Evolutionary conservation across 2,888 invertebrate genomes (phyloP).

Genomic region (Thelaira solivaga): DNA sequence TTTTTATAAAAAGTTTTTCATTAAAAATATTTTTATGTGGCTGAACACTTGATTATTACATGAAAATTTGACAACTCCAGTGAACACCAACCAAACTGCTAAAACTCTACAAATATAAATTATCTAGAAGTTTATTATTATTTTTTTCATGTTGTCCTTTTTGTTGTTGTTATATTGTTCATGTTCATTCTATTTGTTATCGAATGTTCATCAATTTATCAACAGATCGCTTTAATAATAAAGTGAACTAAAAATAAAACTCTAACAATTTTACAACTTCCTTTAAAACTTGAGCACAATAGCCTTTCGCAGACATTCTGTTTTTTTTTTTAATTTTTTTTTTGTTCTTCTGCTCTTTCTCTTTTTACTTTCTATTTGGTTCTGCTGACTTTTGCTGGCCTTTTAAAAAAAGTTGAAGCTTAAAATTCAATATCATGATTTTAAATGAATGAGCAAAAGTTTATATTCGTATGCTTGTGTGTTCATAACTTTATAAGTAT

Average conservation of each 20-base stretch:
- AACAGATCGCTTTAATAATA: conserved; percentile 50
- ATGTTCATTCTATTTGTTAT: conserved; percentile 25
- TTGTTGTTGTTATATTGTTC: background rate
- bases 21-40: conserved; percentile 8
- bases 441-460: background rate
- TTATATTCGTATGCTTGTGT: background rate
- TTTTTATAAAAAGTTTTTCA: conserved; percentile 12
- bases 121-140: background rate
- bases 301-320: background rate
- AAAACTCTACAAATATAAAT: background rate
- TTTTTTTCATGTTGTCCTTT: background rate
- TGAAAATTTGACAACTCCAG: conserved; percentile 1
- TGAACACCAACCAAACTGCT: background rate
- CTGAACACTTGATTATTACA: conserved; percentile 37
- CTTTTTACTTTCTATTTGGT: background rate
- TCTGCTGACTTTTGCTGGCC: conserved; percentile 4
- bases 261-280: conserved; percentile 41
- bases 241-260: conserved; percentile 18
- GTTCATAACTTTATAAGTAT: too few species aligned
- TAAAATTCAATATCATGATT: conserved; percentile 22
- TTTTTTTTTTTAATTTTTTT: background rate
- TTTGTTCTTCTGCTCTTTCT: background rate
- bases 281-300: conserved; percentile 13
- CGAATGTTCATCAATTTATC: conserved; percentile 54
- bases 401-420: background rate